Conservation (phyloP, 2,113 vertebrate species). For the Muntiacus reevesi region DNA sequence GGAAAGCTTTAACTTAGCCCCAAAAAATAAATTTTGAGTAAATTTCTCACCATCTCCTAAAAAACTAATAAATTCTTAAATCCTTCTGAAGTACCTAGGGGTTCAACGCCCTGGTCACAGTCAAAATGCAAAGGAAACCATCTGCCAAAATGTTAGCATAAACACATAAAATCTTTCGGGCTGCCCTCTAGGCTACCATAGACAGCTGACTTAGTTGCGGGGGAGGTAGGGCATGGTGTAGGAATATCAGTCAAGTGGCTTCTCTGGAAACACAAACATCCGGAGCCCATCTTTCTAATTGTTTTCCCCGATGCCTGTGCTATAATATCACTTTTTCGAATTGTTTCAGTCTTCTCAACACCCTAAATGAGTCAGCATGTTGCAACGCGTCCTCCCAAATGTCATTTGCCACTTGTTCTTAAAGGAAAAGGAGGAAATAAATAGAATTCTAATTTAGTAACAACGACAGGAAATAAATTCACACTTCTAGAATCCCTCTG, state of each 20-base stretch:
- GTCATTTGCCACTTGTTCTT: conserved; percentile 47
- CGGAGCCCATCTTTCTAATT: background rate
- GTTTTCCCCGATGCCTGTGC: background rate
- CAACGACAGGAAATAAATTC: background rate
- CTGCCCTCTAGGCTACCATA: background rate
- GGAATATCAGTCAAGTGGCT: background rate
- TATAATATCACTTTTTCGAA: background rate
- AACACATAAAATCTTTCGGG: background rate
- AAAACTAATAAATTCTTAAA: background rate
- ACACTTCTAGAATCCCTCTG: background rate
- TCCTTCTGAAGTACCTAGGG: background rate
- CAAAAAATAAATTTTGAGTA: background rate
- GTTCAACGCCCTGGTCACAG: background rate
- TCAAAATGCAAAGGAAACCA: background rate
- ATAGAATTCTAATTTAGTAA: background rate
- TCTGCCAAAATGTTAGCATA: background rate
- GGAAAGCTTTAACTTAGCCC: background rate
- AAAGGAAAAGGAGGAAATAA: conserved; percentile 61
- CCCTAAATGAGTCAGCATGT: conserved; percentile 56
- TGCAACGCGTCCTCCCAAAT: background rate
- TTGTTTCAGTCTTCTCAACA: background rate
- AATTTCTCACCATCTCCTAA: background rate
- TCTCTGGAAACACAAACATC: background rate
- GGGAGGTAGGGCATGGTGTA: background rate
- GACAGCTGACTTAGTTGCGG: background rate